phyloP scores from a whole-genome alignment of 2,113 vertebrate genomes.

The Glaucomys volans region DNA sequence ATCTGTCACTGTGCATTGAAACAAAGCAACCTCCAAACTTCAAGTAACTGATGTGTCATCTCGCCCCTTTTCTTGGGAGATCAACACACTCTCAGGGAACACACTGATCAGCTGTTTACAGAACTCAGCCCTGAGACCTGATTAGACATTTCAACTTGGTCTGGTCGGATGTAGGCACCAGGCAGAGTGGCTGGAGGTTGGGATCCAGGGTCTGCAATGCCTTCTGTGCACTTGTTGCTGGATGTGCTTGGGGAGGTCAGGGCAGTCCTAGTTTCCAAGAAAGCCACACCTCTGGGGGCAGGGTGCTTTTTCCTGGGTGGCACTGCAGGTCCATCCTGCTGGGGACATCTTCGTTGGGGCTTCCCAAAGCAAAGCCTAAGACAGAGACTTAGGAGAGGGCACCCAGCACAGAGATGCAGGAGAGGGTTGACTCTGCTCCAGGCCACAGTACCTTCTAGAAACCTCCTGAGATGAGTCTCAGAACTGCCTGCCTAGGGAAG shows the following conservation, averaged over 20 bases:
- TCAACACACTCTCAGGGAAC: slow-evolving; percentile 66
- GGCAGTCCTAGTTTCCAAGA: neutral
- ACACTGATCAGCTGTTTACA: slow-evolving; percentile 61
- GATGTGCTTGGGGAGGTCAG: neutral
- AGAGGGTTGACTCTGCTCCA: neutral
- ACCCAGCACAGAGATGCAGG: no score
- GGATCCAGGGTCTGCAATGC: neutral
- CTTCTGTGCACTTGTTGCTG: neutral
- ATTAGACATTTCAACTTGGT: fast-evolving
- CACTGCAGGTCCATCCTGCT: neutral
- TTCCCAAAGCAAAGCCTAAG: neutral
- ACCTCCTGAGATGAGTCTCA: neutral
- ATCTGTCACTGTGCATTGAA: neutral
- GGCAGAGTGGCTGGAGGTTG: neutral
- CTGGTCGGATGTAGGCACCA: no score
- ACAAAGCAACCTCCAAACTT: slow-evolving; percentile 52
- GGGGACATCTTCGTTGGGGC: neutral
- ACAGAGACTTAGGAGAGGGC: neutral
- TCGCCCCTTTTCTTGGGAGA: slow-evolving; percentile 66
- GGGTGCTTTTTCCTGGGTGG: no score
- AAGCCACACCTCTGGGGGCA: neutral
- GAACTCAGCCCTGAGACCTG: neutral
- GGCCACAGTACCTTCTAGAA: neutral
- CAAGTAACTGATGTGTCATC: slow-evolving; percentile 69
- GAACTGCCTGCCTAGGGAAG: neutral